Base-by-base conservation (phyloP, 2,888 invertebrate species). In the Xylota segnis region DNA sequence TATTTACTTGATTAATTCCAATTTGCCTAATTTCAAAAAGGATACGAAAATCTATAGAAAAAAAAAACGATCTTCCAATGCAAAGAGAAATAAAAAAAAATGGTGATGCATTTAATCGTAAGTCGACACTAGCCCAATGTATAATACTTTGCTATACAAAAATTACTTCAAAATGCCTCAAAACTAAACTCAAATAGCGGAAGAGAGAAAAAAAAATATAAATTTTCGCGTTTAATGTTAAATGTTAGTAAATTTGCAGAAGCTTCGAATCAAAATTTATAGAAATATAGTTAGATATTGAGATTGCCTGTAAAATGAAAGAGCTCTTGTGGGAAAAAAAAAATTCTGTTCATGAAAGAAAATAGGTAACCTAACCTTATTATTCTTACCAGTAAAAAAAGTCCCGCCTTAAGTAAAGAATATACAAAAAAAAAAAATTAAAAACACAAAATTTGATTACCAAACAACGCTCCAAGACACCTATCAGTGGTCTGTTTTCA, bases 371-470 rank as follows among this genome's bases (percentile, higher is more conserved):
- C 86, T 82, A 82, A 74, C 82, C 77, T 72, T 82, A 61, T 34
- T 37, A 32, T 86, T 65, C 88, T 88, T 88, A 88, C 88, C 88
- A 86, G 87, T 81, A 87, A 66, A 88, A 86, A 83, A 88, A 88
- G 83, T 88, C 86, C 88, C 88, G 87, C 59, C 88, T 88, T 68
- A 83, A 81, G 82, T 82, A 81, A 77, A 75, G 71, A 86, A 83
- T 70, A 87, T n/a, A 76, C 50, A 75, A 52, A 81, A 52, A 74
- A 59, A n/a, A 52, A 52, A 79, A 72, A 63, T 54, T 37, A 66
- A 71, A 79, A 77, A 79, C 37, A 54, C 14, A 61, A 66, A 81
- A 84, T 59, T 68, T 77, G 77, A 83, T 72, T 79, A 59, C 74
- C 12, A 59, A 47, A 75, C 16, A 70, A 77, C 45, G 52, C 37